Evolutionary conservation across 53 echinoderm and acorn worm genomes (phyloP).

Genomic region (Mesocentrotus franciscanus): DNA sequence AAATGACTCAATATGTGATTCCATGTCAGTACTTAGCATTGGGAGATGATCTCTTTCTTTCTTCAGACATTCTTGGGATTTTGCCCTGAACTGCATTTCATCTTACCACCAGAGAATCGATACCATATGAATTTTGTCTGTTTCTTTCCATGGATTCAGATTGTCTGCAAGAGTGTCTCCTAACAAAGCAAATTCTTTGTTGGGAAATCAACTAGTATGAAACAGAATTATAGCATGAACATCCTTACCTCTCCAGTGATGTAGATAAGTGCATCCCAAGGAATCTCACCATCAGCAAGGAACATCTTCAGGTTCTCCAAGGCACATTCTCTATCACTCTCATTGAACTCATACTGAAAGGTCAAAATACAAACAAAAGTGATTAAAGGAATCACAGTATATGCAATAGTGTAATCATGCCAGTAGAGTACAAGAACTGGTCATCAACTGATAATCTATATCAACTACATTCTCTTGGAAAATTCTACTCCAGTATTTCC

Average conservation of each 20-base stretch:
- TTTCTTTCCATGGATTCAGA: neutral
- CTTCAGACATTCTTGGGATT: neutral
- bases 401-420: neutral
- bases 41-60: neutral
- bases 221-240: neutral
- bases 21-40: too few species aligned
- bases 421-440: neutral
- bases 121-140: neutral
- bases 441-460: neutral
- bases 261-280: conserved; percentile 98
- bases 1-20: too few species aligned
- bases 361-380: neutral
- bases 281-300: conserved; percentile 96
- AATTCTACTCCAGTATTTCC: neutral
- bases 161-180: neutral
- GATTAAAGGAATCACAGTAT: neutral
- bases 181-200: neutral
- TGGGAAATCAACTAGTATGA: neutral
- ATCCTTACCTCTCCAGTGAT: conserved; percentile 98
- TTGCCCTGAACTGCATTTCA: neutral
- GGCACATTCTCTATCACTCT: conserved; percentile 98
- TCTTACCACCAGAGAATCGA: neutral
- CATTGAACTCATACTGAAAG: conserved; percentile 97
- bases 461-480: too few species aligned
- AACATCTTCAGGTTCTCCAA: conserved; percentile 98